A percentile compares a stretch with the other conserved stretches of the same genome.
Evolutionary conservation across 1,140 invertebrate genomes (phyloP).

Genomic region (Cephus cinctus): DNA sequence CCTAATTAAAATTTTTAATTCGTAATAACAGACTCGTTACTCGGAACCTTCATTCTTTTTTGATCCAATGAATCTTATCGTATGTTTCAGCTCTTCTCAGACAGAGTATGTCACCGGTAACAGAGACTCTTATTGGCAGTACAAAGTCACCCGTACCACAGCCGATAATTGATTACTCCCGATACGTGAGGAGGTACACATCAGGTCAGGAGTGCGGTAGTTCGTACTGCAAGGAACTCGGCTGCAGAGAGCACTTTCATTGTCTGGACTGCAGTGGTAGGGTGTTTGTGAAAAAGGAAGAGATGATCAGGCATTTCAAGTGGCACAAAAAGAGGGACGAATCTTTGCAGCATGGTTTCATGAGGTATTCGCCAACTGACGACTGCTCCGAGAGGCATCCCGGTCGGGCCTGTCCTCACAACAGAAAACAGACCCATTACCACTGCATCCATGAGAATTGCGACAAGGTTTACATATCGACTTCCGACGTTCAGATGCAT

Average conservation of each 20-base stretch:
- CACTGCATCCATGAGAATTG: slow-evolving; percentile 96
- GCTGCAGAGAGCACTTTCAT: slow-evolving; percentile 89
- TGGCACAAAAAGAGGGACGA: slow-evolving; percentile 99
- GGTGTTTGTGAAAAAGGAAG: slow-evolving; percentile 96
- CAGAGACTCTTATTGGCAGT: slow-evolving; percentile 42
- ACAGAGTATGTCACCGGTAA: slow-evolving; percentile 53
- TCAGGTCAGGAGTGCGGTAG: slow-evolving; percentile 70
- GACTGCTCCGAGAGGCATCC: slow-evolving; percentile 81
- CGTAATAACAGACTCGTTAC: too few relatives aligned
- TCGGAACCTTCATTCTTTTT: too few relatives aligned
- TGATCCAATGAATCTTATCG: too few relatives aligned
- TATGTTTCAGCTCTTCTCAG: slow-evolving; percentile 50
- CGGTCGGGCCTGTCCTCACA: slow-evolving; percentile 79
- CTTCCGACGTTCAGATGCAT: slow-evolving; percentile 99
- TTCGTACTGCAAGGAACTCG: slow-evolving; percentile 64
- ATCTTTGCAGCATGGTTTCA: slow-evolving; percentile 93
- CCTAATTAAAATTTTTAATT: too few relatives aligned
- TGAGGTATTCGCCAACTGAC: slow-evolving; percentile 89
- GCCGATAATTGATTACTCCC: slow-evolving; percentile 65
- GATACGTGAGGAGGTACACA: slow-evolving; percentile 69
- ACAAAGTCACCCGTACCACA: slow-evolving; percentile 44
- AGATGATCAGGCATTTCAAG: slow-evolving; percentile 98
- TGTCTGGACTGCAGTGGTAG: slow-evolving; percentile 87
- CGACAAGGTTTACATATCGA: slow-evolving; percentile 98
- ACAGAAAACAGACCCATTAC: slow-evolving; percentile 97